A percentile compares a stretch with the other conserved stretches of the same genome.
Conservation (phyloP, 2,888 invertebrate species). For the Leptinotarsa rubiginosa region DNA sequence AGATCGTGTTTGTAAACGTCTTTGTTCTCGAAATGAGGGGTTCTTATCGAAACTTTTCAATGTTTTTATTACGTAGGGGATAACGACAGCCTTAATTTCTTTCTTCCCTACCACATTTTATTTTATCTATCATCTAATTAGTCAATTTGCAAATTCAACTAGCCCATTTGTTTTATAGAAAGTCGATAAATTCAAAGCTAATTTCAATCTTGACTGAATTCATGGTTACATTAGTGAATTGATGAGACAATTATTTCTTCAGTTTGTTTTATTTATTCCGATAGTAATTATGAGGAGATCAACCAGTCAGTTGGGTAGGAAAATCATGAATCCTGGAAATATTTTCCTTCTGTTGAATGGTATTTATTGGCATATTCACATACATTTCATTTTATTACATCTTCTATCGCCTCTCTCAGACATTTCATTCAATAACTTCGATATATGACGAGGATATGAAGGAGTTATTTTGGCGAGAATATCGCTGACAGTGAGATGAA, state of each 20-base stretch:
- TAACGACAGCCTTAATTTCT: constrained; percentile 52
- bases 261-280: background rate
- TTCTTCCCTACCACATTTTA: constrained; percentile 52
- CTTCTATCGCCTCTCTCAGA: no score
- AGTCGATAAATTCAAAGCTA: constrained; percentile 34
- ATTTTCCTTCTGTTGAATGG: no score
- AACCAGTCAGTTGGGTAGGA: no score
- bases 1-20: constrained; percentile 63
- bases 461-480: no score
- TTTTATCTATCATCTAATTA: constrained; percentile 60
- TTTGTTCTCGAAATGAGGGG: constrained; percentile 63
- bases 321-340: no score
- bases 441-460: no score
- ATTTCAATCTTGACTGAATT: background rate
- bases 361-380: no score
- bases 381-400: no score
- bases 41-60: constrained; percentile 62
- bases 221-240: background rate
- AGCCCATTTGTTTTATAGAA: constrained; percentile 35
- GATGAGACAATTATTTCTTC: background rate
- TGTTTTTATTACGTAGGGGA: constrained; percentile 61
- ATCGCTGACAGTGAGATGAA: no score
- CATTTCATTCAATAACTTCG: no score
- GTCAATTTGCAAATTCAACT: constrained; percentile 55
- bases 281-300: no score